phyloP scores from a whole-genome alignment of 2,797 vertebrate species.

The Dromococcyx pavoninus region DNA sequence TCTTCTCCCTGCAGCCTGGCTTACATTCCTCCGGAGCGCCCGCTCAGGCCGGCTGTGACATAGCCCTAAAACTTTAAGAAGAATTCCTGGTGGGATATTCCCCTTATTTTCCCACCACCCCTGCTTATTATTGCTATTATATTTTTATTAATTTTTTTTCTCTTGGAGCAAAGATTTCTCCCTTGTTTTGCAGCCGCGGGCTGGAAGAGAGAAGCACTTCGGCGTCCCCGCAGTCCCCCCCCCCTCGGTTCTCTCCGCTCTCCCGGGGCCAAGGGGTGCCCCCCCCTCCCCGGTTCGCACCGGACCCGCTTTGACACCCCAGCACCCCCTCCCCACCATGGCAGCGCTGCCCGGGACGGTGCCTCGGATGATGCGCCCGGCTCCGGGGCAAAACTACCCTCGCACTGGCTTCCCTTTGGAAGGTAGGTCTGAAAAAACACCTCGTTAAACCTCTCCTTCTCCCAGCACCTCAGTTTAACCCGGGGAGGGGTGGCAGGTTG shows the following conservation, averaged over 20 bases:
- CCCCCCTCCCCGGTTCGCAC: not conserved
- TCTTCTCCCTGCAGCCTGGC: not conserved
- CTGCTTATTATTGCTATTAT: not conserved
- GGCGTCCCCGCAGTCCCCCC: not conserved
- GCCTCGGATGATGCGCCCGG: slow-evolving; percentile 92
- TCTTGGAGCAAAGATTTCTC: not conserved
- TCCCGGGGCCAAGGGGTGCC: not conserved
- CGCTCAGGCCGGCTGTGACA: not conserved
- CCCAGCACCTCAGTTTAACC: not conserved
- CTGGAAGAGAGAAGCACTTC: not conserved
- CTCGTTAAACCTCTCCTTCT: not conserved
- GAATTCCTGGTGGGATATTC: not conserved
- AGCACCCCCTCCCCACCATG: slow-evolving; percentile 67
- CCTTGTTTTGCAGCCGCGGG: not conserved
- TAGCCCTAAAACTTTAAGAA: not conserved
- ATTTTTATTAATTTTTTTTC: not conserved
- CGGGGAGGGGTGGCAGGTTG: no score
- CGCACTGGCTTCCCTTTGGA: slow-evolving; percentile 91
- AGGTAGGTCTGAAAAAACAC: slow-evolving; percentile 76
- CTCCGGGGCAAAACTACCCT: slow-evolving; percentile 92
- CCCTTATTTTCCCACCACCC: no score
- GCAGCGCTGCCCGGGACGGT: slow-evolving; percentile 88
- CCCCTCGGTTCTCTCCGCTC: not conserved
- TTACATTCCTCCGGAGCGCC: slow-evolving; percentile 39
- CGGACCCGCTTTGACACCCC: not conserved